Evolutionary conservation across 2,797 vertebrate genomes (phyloP).

Genomic region (Babyrousa celebensis): DNA sequence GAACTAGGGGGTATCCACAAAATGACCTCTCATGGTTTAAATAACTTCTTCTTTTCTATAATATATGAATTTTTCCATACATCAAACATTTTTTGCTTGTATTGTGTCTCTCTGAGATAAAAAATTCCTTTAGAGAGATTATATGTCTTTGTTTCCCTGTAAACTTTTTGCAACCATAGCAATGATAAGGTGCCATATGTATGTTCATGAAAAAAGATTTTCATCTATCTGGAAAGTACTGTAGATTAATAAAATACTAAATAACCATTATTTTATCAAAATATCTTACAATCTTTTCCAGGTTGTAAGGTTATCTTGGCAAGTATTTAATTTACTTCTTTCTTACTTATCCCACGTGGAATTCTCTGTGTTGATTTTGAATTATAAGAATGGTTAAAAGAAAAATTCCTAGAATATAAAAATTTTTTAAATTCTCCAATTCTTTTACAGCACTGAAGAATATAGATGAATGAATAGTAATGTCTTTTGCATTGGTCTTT

Average conservation of each 20-base stretch:
- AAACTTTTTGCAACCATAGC: neutral
- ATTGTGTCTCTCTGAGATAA: neutral
- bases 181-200: neutral
- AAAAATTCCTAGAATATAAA: neutral
- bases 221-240: neutral
- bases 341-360: neutral
- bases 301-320: neutral
- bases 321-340: neutral
- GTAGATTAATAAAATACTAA: neutral
- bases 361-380: neutral
- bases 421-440: neutral
- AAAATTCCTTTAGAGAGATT: neutral
- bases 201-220: neutral
- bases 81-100: neutral
- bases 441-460: neutral
- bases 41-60: neutral
- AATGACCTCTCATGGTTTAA: neutral
- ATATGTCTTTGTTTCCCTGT: neutral
- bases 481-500: neutral
- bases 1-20: neutral
- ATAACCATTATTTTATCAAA: slow-evolving; percentile 39
- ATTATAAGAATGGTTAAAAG: neutral
- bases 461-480: neutral
- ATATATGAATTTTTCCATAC: neutral
- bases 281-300: neutral